Percentiles rank a stretch among this genome's conserved stretches.
phyloP scores from a whole-genome alignment of 1,140 invertebrate genomes.

The Cecropterus lyciades region DNA sequence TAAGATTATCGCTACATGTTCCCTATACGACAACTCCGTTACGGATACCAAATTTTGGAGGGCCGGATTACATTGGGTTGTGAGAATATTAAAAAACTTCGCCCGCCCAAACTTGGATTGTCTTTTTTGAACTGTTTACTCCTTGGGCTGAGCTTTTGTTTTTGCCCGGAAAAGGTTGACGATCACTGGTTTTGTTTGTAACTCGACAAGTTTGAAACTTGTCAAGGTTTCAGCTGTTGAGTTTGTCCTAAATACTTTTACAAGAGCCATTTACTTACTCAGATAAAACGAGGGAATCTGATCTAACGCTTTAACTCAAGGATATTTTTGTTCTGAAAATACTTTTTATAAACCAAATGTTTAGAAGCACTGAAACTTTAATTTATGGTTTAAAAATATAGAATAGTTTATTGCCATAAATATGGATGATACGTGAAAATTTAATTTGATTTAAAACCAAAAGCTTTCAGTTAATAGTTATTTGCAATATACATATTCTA shows the following conservation, averaged over 20 bases:
- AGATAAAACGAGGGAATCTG: too few species aligned
- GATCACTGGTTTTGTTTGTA: constrained; percentile 32
- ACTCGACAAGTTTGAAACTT: constrained; percentile 29
- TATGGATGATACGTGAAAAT: too few species aligned
- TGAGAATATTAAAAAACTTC: constrained; percentile 81
- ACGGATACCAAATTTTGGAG: constrained; percentile 65
- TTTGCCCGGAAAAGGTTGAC: constrained; percentile 38
- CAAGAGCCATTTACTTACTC: background rate
- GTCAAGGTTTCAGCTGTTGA: constrained; percentile 7
- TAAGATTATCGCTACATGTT: background rate
- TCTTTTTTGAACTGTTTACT: constrained; percentile 76
- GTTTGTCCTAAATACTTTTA: background rate
- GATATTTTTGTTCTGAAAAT: too few species aligned
- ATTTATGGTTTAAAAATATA: too few species aligned
- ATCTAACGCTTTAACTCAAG: too few species aligned
- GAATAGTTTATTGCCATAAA: too few species aligned
- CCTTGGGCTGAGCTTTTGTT: constrained; percentile 51
- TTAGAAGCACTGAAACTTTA: too few species aligned
- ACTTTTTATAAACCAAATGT: too few species aligned
- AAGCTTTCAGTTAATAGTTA: too few species aligned
- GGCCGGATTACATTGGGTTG: constrained; percentile 69
- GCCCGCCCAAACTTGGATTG: constrained; percentile 72
- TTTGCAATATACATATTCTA: background rate
- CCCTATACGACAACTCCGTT: constrained; percentile 12
- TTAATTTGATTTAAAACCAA: too few species aligned